Conservation (phyloP, 2,797 vertebrate genomes). For the Otolemur crassicaudatus region DNA sequence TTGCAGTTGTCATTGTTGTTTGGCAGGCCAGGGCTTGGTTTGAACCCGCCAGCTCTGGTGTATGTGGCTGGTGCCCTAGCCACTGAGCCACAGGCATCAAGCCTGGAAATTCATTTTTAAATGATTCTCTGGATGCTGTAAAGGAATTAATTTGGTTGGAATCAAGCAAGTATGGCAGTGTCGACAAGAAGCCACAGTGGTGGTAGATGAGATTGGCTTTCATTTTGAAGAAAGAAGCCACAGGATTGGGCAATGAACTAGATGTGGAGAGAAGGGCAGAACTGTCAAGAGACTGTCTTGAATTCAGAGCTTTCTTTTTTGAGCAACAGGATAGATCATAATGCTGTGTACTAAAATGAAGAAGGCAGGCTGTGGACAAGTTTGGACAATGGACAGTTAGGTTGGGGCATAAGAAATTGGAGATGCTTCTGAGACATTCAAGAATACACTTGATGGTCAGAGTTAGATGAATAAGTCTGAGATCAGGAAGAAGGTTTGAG, state of each 20-base stretch:
- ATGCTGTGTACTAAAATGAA: neutral
- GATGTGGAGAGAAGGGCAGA: neutral
- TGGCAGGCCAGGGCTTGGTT: too few relatives aligned
- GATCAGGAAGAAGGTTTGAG: neutral
- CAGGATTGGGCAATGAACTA: neutral
- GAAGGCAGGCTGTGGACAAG: too few relatives aligned
- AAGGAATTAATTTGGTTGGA: neutral
- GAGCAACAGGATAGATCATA: neutral
- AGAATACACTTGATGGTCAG: neutral
- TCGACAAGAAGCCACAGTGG: neutral
- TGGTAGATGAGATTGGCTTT: accelerated
- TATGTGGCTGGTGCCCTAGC: too few relatives aligned
- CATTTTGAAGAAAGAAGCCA: neutral
- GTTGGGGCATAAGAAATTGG: neutral
- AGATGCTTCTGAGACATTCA: neutral
- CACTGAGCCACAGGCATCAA: too few relatives aligned
- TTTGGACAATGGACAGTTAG: neutral
- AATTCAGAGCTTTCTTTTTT: neutral
- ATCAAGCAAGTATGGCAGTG: neutral
- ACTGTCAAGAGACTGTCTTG: neutral
- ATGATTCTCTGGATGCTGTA: neutral
- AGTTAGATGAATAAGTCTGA: neutral
- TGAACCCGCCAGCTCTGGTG: too few relatives aligned
- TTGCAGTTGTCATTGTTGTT: too few relatives aligned
- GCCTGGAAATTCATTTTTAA: neutral